Conservation (phyloP, 2,113 vertebrate genomes). For the Aramus guarauna region DNA sequence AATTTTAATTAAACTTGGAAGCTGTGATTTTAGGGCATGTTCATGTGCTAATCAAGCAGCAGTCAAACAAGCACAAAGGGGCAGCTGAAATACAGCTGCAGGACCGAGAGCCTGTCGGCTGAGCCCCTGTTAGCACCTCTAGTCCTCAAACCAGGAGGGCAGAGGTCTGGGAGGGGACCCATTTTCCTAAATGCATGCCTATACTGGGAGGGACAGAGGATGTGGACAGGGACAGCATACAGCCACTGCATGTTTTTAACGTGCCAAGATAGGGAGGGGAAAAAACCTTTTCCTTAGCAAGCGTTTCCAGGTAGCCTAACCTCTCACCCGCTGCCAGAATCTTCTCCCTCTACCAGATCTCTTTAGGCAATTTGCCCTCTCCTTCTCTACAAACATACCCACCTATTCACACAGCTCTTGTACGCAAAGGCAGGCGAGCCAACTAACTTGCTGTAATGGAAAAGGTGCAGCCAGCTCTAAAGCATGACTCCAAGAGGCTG, state of each 20-base stretch:
- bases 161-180: neutral
- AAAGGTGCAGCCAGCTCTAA: neutral
- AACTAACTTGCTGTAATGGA: neutral
- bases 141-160: neutral
- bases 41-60: neutral
- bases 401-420: neutral
- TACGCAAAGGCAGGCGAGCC: neutral
- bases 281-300: neutral
- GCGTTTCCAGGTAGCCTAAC: neutral
- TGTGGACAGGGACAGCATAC: neutral
- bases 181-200: neutral
- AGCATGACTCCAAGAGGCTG: neutral
- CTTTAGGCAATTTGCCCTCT: neutral
- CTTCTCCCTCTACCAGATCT: neutral
- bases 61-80: neutral
- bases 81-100: neutral
- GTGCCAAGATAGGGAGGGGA: neutral
- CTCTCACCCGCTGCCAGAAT: neutral
- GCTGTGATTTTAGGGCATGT: neutral
- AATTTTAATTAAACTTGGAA: neutral
- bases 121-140: neutral
- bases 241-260: neutral
- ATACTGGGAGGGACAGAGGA: neutral
- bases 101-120: neutral
- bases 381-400: neutral